A percentile compares a stretch with the other conserved stretches of the same genome.
Conservation (phyloP, 1,140 invertebrate species). For the Mesaphorura yosii region DNA sequence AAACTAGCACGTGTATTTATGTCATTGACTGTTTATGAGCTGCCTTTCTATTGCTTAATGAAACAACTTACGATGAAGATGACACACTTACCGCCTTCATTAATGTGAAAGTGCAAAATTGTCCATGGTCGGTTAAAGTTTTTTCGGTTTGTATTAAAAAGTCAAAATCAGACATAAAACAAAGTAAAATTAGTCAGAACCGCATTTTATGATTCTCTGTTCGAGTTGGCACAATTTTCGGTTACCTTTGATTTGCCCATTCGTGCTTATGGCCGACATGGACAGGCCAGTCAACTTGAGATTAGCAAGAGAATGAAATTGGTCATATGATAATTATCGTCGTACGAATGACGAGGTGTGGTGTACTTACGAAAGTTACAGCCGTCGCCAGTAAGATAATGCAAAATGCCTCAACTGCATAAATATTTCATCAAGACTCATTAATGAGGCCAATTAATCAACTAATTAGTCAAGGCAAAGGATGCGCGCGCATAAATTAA, state of each 20-base stretch:
- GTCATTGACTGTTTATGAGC: too few species aligned
- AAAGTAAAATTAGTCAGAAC: not conserved
- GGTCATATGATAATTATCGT: conserved; percentile 91
- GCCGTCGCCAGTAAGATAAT: conserved; percentile 72
- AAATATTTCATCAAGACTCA: conserved; percentile 2
- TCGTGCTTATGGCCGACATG: conserved; percentile 58
- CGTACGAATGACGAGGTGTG: too few species aligned
- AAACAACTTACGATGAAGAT: not conserved
- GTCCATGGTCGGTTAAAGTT: not conserved
- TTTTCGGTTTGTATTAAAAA: not conserved
- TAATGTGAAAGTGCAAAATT: not conserved
- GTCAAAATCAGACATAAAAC: not conserved
- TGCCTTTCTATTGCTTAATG: too few species aligned
- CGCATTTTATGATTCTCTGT: not conserved
- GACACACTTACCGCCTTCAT: not conserved
- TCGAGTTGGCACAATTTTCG: not conserved
- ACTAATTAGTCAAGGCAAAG: not conserved
- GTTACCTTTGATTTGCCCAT: conserved; percentile 39
- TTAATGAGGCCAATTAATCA: not conserved
- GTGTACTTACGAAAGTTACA: conserved; percentile 79
- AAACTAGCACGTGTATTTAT: too few species aligned
- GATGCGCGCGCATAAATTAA: not conserved
- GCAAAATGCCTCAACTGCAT: conserved; percentile 61
- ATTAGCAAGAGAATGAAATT: conserved; percentile 12
- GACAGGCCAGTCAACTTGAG: conserved; percentile 47